Conservation (phyloP, 2,113 vertebrate species). For the Gopherus flavomarginatus region DNA sequence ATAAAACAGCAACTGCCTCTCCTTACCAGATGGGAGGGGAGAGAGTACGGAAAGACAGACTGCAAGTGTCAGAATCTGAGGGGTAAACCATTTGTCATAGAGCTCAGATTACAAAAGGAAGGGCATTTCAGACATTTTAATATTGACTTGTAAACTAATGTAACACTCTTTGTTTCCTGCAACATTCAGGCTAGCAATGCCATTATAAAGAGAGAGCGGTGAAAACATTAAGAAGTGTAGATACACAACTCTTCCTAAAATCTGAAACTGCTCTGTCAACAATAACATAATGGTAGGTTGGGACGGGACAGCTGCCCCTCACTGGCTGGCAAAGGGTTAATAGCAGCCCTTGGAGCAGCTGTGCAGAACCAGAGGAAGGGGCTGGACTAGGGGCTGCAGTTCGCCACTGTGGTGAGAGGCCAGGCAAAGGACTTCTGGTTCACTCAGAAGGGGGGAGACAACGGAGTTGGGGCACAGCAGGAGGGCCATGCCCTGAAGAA, state of each 20-base stretch:
- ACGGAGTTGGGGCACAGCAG: too few relatives aligned
- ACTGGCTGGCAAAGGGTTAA: too few relatives aligned
- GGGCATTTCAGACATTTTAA: conserved; percentile 71
- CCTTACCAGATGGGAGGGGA: not conserved
- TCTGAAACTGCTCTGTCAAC: not conserved
- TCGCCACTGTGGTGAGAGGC: too few relatives aligned
- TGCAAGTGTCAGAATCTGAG: conserved; percentile 52
- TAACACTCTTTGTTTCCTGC: conserved; percentile 68
- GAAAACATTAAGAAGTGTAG: conserved; percentile 24
- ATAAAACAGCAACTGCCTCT: not conserved
- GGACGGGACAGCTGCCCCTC: too few relatives aligned
- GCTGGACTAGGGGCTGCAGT: too few relatives aligned
- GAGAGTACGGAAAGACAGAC: not conserved
- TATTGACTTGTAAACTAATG: conserved; percentile 77
- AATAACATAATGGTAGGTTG: rapidly evolving
- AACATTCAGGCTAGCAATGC: conserved; percentile 73
- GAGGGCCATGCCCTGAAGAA: too few relatives aligned
- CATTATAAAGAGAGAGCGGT: conserved; percentile 52
- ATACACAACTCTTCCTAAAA: not conserved
- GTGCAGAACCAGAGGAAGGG: too few relatives aligned
- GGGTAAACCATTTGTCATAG: conserved; percentile 36
- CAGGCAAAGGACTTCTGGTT: too few relatives aligned
- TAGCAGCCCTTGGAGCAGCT: too few relatives aligned
- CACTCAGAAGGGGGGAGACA: too few relatives aligned
- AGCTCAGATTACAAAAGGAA: conserved; percentile 24